These are phyloP conservation scores for Andrena camellia DNA, from an alignment of 2,888 invertebrate genomes.

Conservation along the genomic window DNA sequence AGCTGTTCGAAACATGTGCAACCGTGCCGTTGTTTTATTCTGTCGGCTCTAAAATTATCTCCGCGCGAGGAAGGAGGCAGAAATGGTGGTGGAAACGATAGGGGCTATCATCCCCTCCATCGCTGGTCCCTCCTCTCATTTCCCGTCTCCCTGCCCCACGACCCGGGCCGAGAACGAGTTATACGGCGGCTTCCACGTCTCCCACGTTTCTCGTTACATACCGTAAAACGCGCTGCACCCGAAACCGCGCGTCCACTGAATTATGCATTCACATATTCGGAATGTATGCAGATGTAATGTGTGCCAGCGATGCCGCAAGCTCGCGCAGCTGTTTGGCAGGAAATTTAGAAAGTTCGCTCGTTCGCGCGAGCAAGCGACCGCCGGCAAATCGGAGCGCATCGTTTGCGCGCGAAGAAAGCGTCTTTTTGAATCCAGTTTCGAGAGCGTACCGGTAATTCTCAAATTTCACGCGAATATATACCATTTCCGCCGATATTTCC, in stretches of 20 bases:
- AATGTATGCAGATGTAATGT: constrained; percentile 24
- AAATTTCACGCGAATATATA: not conserved
- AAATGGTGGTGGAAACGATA: constrained; percentile 20
- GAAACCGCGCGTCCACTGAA: constrained; percentile 53
- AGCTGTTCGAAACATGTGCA: constrained; percentile 52
- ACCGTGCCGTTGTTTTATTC: constrained; percentile 64
- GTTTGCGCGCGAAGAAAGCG: constrained; percentile 8
- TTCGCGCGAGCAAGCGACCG: too few species aligned
- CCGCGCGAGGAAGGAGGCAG: constrained; percentile 13
- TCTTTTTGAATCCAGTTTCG: not conserved
- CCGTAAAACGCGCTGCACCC: constrained; percentile 7
- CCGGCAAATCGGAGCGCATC: not conserved
- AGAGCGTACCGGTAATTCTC: not conserved
- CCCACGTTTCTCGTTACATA: constrained; percentile 21
- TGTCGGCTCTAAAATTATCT: constrained; percentile 70
- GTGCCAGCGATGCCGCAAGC: constrained; percentile 7
- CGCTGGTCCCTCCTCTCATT: not conserved
- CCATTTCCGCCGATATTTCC: too few species aligned
- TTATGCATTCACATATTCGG: constrained; percentile 56
- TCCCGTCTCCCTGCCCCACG: not conserved
- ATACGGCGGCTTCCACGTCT: not conserved
- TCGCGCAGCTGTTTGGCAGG: constrained; percentile 22
- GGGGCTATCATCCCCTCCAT: constrained; percentile 47
- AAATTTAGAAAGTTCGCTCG: constrained; percentile 32
- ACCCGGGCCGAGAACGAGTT: constrained; percentile 24